Evolutionary conservation across 2,888 invertebrate species (phyloP), one percentile per base, ranked within the genome.

Genomic region (Aporophyla nigra): DNA sequence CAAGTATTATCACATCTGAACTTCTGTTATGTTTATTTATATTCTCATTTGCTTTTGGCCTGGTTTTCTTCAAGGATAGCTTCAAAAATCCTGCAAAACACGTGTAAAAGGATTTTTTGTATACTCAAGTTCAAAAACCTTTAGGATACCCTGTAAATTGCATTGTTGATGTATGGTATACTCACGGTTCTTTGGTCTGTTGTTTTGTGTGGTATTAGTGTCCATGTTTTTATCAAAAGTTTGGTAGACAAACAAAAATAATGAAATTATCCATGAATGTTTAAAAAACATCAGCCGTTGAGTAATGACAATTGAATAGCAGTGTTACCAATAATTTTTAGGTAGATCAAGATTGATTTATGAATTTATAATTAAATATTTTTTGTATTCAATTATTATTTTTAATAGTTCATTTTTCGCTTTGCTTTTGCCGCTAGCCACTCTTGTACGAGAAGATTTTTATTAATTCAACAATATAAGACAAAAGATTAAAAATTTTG

Each of bases 61-160:
- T 92, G 67, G 93, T 95, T 92, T 95, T 96, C 92, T 94, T 96
- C 72, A 96, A 74, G 9, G 96, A 94, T 54, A 96, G 89, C 86
- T 94, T 94, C 27, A 91, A 73, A 88, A 93, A 95, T 16, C 93
- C 96, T 96, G 89, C 73, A 93, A 93, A 43, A 62, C 63, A 65
- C 51, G 40, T 71, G 63, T 40, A 46, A 21, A 21, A 14, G 0
- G 6, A 7, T 27, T 54, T 56, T 6, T 49, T n/a, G 14, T 27
- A 9, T 56, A 51, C 12, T 21, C 3, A 33, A 7, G 6, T 24
- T 24, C 33, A 33, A 33, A 16, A 59, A 6, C 27, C 27, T 53
- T 16, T 24, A 24, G 2, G 58, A 5, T 51, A 63, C n/a, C 2
- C 19, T 16, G 7, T 19, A 46, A 24, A 24, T 9, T 67, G 6